Percentiles rank a stretch among this genome's conserved stretches.
These are phyloP conservation scores for Pherbina coryleti DNA, from an alignment of 2,888 invertebrate genomes.

Conservation along the genomic window DNA sequence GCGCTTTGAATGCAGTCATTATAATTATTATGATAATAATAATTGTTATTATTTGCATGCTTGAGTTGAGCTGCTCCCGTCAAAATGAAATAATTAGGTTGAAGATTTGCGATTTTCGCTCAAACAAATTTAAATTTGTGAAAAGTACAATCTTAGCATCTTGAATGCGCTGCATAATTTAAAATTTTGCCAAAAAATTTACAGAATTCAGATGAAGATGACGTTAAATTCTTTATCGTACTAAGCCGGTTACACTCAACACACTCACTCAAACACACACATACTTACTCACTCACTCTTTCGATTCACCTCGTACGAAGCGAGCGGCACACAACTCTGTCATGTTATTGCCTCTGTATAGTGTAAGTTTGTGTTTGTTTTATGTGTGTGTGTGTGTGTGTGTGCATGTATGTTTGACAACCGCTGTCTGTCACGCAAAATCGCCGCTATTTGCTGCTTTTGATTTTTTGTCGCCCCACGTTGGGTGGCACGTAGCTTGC, in stretches of 20 bases:
- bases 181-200: too few relatives aligned
- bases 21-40: background rate
- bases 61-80: background rate
- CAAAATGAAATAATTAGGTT: background rate
- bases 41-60: background rate
- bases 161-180: too few relatives aligned
- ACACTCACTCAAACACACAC: background rate
- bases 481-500: slow-evolving; percentile 37
- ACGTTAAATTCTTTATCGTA: background rate
- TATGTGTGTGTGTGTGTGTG: background rate
- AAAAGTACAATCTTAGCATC: background rate
- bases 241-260: background rate
- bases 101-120: background rate
- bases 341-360: background rate
- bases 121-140: background rate
- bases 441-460: slow-evolving; percentile 1
- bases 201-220: too few relatives aligned
- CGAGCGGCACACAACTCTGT: background rate
- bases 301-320: background rate
- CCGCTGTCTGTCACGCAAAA: slow-evolving; percentile 17
- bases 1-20: background rate
- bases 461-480: background rate
- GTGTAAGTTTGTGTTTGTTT: background rate
- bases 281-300: background rate
- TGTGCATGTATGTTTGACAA: too few relatives aligned